These are phyloP conservation scores for Cheilosia grossa DNA, from an alignment of 2,888 invertebrate genomes.

Conservation along the genomic window DNA sequence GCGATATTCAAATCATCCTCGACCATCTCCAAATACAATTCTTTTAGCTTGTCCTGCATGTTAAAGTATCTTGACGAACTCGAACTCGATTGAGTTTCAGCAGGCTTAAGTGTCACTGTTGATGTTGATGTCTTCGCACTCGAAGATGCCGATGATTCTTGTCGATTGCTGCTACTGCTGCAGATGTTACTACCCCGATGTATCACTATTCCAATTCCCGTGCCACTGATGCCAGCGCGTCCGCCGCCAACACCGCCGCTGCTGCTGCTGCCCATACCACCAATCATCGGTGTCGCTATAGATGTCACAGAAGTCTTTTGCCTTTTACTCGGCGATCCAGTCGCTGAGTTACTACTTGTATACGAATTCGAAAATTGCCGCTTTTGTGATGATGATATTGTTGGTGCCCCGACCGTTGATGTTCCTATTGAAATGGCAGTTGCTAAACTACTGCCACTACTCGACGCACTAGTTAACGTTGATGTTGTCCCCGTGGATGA, in stretches of 20 bases:
- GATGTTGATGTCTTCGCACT: constrained; percentile 39
- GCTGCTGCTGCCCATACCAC: constrained; percentile 21
- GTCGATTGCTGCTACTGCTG: constrained; percentile 60
- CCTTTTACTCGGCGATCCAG: constrained; percentile 81
- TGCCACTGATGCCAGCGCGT: constrained; percentile 47
- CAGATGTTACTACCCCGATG: constrained; percentile 57
- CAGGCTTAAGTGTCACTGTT: constrained; percentile 46
- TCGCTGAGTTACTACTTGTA: constrained; percentile 77
- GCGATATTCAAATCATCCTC: constrained; percentile 82
- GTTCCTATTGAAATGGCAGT: constrained; percentile 53
- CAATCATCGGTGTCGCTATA: constrained; percentile 75
- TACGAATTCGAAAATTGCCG: constrained; percentile 68
- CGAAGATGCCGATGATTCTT: constrained; percentile 62
- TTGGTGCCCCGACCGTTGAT: constrained; percentile 33
- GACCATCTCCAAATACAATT: constrained; percentile 81
- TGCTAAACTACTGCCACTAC: constrained; percentile 47
- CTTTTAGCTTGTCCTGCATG: constrained; percentile 82
- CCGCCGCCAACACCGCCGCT: constrained; percentile 2
- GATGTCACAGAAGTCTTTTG: constrained; percentile 77
- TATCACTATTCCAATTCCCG: constrained; percentile 57
- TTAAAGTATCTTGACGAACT: constrained; percentile 80
- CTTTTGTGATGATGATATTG: constrained; percentile 64
- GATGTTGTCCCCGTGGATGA: constrained; percentile 56
- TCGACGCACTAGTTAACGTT: constrained; percentile 51
- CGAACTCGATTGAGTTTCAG: constrained; percentile 45